A percentile compares a stretch with the other conserved stretches of the same genome.
Evolutionary conservation across 2,113 vertebrate genomes (phyloP).

Genomic region (Promerops cafer): DNA sequence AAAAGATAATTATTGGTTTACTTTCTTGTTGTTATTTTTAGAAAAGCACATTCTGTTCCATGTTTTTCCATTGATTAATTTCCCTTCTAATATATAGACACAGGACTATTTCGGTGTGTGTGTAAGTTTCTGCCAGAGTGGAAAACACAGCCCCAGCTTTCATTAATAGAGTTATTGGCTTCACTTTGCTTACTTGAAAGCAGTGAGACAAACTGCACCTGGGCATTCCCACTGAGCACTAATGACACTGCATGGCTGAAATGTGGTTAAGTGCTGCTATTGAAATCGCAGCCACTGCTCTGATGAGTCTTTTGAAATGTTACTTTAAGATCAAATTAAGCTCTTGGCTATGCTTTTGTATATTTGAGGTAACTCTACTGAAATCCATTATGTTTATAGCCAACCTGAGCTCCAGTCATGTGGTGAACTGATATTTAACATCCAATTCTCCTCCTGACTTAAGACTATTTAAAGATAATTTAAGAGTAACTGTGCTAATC

Average conservation of each 20-base stretch:
- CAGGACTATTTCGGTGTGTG: too few species aligned
- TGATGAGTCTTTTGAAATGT: neutral
- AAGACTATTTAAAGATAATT: neutral
- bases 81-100: neutral
- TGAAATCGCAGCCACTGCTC: neutral
- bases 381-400: neutral
- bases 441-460: neutral
- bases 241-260: neutral
- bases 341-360: neutral
- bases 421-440: neutral
- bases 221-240: neutral
- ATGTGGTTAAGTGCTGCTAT: neutral
- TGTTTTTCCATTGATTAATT: constrained; percentile 1
- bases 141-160: neutral
- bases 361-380: neutral
- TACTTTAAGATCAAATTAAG: neutral
- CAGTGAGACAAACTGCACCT: neutral
- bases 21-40: constrained; percentile 10
- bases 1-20: constrained; percentile 9
- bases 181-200: neutral
- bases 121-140: neutral
- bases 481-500: neutral
- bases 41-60: neutral
- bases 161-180: neutral
- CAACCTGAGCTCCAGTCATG: neutral